Conservation (phyloP, 2,888 invertebrate species). For the Xestobium rufovillosum region DNA sequence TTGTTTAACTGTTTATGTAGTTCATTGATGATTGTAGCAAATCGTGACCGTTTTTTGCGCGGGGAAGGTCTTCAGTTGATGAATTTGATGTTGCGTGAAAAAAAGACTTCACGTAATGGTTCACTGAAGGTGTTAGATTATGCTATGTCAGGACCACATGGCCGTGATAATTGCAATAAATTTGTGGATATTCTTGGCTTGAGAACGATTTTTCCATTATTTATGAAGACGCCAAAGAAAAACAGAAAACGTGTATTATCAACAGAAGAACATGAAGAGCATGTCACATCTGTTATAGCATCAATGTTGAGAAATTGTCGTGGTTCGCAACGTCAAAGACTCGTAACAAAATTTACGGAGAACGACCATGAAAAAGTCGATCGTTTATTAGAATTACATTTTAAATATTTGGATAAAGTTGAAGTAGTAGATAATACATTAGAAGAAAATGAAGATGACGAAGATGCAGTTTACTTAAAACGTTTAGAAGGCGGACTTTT, state of each 20-base stretch:
- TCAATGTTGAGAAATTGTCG: conserved; percentile 90
- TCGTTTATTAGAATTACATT: conserved; percentile 89
- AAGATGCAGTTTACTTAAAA: conserved; percentile 72
- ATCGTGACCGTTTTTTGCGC: conserved; percentile 85
- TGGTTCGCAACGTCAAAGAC: conserved; percentile 80
- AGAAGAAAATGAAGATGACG: conserved; percentile 48
- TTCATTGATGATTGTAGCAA: conserved; percentile 78
- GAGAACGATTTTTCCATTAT: conserved; percentile 93
- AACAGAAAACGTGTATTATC: conserved; percentile 67
- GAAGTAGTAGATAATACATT: conserved; percentile 74
- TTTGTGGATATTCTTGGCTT: conserved; percentile 96
- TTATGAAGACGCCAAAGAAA: conserved; percentile 96
- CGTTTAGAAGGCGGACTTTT: conserved; percentile 92
- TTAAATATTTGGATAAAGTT: conserved; percentile 93
- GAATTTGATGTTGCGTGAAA: conserved; percentile 98
- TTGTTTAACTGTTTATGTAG: conserved; percentile 94
- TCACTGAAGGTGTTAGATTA: conserved; percentile 97
- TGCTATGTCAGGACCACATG: conserved; percentile 89
- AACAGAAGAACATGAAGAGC: conserved; percentile 89
- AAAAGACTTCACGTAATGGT: conserved; percentile 92
- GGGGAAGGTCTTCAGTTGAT: conserved; percentile 98
- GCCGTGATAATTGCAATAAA: conserved; percentile 92
- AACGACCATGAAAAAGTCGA: conserved; percentile 99
- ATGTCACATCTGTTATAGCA: conserved; percentile 87
- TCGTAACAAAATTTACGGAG: conserved; percentile 93